Base-by-base conservation (phyloP, 2,888 invertebrate species). In the Ariolimax columbianus region DNA sequence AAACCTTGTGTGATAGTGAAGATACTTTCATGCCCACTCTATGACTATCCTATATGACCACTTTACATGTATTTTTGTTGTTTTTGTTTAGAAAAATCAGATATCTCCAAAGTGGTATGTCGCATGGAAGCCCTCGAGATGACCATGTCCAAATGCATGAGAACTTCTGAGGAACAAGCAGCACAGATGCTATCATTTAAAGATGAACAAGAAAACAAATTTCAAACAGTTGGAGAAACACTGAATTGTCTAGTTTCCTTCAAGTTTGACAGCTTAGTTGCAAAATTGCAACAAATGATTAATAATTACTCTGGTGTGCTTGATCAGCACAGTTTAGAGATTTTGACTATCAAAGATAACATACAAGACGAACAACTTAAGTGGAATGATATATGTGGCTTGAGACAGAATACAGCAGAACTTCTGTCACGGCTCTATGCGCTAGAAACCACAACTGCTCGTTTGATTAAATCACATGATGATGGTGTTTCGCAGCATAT, bases 271-370 rank as follows among this genome's bases (percentile, higher is more conserved):
- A 70, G 38, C 19, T 36, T 70, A 19, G 38, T 7, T 19, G 70
- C 70, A 19, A 70, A 36, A 70, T 38, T 70, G 23, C 70, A 70
- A n/a, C 70, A 70, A 19, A 70, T 70, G 70, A 70, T 70, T 19
- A 4, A 19, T 23, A 70, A 70, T 38, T 38, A 17, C 23, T 36
- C 7, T 17, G 70, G 14, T 38, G 17, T 4, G 3, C 2, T 38
- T 38, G 19, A 70, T 7, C 19, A 38, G 14, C 70, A 36, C 1
- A 38, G 38, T 6, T 70, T 19, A 19, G 4, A 38, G 1, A 38
- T 70, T 70, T 1, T 17, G 17, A 36, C 30, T 19, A 36, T 70
- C 4, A 70, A 70, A 36, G 6, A 38, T 36, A 7, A 70, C 6
- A 17, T 70, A 19, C 11, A 38, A 9, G 6, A 17, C 7, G 19